Conservation (phyloP, 2,888 invertebrate genomes). For the Xylota sylvarum region DNA sequence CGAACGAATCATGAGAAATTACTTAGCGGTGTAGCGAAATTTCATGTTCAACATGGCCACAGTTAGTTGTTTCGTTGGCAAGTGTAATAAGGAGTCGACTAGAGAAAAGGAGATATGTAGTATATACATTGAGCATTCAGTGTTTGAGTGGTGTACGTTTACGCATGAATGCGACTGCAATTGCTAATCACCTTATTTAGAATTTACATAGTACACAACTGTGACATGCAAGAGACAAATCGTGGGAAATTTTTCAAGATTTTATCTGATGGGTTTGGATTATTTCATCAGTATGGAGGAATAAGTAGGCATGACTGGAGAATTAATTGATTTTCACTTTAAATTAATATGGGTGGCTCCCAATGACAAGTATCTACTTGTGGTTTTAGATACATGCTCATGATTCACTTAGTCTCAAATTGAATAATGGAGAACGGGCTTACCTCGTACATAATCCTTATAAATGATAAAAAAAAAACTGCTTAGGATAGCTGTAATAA, state of each 20-base stretch:
- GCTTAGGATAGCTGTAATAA: no score
- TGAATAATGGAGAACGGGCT: no score
- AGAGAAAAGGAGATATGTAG: not conserved
- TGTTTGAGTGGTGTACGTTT: conserved; percentile 17
- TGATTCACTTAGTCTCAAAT: not conserved
- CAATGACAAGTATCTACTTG: not conserved
- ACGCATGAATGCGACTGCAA: conserved; percentile 51
- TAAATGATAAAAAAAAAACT: no score
- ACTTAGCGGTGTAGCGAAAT: conserved; percentile 55
- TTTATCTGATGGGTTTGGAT: conserved; percentile 13
- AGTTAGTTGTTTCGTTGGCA: conserved; percentile 8
- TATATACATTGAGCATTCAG: conserved; percentile 12
- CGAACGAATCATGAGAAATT: conserved; percentile 58
- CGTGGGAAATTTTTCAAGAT: conserved; percentile 82
- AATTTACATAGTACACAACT: conserved; percentile 69
- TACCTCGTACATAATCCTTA: no score
- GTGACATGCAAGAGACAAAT: conserved; percentile 80
- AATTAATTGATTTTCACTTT: conserved; percentile 25
- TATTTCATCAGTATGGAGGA: conserved; percentile 18
- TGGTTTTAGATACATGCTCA: not conserved
- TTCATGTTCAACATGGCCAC: conserved; percentile 62
- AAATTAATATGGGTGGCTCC: not conserved
- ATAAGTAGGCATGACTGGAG: not conserved
- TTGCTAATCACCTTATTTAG: conserved; percentile 77
- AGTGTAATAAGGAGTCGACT: conserved; percentile 11